These are phyloP conservation scores for Clarias fuscus DNA, from an alignment of 2,797 vertebrate genomes.

Conservation along the genomic window DNA sequence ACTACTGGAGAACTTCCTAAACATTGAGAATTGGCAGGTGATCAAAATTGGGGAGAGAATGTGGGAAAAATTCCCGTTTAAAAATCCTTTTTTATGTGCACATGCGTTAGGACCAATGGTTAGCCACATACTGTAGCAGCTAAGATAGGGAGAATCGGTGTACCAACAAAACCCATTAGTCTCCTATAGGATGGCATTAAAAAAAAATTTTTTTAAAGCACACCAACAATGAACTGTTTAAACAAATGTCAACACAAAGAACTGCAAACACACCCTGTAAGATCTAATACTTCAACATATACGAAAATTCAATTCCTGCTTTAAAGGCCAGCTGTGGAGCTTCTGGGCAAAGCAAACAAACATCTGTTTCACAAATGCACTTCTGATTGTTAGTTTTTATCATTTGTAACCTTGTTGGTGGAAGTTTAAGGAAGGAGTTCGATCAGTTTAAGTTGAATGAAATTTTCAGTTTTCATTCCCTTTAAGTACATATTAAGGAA, in stretches of 20 bases:
- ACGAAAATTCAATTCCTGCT: not conserved
- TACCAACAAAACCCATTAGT: not conserved
- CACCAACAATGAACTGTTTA: not conserved
- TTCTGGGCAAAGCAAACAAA: not conserved
- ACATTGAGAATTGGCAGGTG: not conserved
- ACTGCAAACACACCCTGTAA: not conserved
- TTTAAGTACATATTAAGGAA: not conserved
- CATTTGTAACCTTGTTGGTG: not conserved
- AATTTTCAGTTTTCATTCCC: not conserved
- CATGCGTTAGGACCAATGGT: not conserved
- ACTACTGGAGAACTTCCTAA: not conserved
- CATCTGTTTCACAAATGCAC: not conserved
- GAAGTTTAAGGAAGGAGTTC: not conserved
- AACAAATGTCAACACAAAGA: conserved; percentile 2
- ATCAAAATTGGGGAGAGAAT: not conserved
- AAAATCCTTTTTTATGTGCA: not conserved
- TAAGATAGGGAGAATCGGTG: not conserved
- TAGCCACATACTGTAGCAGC: not conserved
- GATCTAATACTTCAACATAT: not conserved
- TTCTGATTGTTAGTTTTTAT: not conserved
- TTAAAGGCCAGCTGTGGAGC: not conserved
- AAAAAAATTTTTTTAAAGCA: too few species aligned
- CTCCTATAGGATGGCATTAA: not conserved
- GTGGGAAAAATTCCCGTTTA: too few species aligned
- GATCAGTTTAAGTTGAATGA: too few species aligned